Percentiles rank a stretch among this genome's conserved stretches.
phyloP scores from a whole-genome alignment of 2,888 invertebrate species.

The Dasypolia templi region DNA sequence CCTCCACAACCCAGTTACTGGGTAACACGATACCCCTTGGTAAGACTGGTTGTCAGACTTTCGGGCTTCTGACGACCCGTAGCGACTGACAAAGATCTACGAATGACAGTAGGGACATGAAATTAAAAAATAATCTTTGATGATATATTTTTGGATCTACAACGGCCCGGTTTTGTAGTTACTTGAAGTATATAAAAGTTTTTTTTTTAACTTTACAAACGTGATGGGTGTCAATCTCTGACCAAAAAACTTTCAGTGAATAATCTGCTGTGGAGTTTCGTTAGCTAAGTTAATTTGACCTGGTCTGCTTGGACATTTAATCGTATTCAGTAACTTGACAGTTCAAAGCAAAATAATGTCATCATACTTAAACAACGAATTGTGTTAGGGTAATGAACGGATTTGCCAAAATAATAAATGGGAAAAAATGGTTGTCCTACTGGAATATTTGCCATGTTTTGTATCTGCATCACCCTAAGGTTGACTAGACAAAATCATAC shows the following conservation, averaged over 20 bases:
- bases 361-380: not conserved
- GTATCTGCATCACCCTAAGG: too few species aligned
- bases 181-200: not conserved
- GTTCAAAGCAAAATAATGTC: not conserved
- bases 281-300: too few species aligned
- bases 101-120: not conserved
- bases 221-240: not conserved
- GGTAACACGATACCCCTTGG: too few species aligned
- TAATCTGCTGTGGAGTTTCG: not conserved
- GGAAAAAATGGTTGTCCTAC: too few species aligned
- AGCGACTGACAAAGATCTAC: too few species aligned
- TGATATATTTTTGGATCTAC: not conserved
- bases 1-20: too few species aligned
- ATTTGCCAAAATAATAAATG: not conserved
- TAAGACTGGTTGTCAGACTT: too few species aligned
- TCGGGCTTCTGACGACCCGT: too few species aligned
- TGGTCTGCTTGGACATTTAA: not conserved
- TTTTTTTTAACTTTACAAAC: not conserved
- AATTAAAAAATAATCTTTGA: not conserved
- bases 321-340: not conserved
- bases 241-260: not conserved
- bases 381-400: not conserved
- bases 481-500: too few species aligned
- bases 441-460: too few species aligned
- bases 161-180: accelerated